Evolutionary conservation across 2,797 vertebrate species (phyloP).

Genomic region (Sebastiscus tertius): DNA sequence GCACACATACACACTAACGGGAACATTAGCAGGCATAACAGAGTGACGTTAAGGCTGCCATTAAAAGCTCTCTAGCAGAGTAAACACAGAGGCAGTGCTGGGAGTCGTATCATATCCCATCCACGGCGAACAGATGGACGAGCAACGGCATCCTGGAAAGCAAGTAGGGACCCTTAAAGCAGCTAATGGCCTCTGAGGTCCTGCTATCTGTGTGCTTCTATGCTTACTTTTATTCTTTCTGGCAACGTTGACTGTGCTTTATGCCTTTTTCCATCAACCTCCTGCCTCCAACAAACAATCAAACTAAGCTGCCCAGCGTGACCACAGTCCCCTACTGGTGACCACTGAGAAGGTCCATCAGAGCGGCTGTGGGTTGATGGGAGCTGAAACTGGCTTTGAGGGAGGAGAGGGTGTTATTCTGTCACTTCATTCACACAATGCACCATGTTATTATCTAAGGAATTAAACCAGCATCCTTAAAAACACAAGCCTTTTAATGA

Average conservation of each 20-base stretch:
- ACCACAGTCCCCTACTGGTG: background rate
- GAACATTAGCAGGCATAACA: constrained; percentile 32
- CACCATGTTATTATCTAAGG: background rate
- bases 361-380: background rate
- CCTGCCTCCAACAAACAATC: background rate
- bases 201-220: background rate
- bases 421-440: background rate
- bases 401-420: background rate
- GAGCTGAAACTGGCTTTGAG: background rate
- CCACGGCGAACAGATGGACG: constrained; percentile 36
- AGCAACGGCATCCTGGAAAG: constrained; percentile 8
- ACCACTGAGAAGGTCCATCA: background rate
- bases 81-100: constrained; percentile 11
- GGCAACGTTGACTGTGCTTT: background rate
- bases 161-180: constrained; percentile 3
- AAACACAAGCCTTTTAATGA: background rate
- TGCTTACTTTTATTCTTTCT: background rate
- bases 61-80: constrained; percentile 28
- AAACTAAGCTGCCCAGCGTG: background rate
- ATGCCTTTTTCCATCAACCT: background rate
- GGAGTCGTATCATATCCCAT: background rate
- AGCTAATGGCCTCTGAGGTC: background rate
- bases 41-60: constrained; percentile 6
- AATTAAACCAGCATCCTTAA: background rate
- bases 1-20: constrained; percentile 1